phyloP scores from a whole-genome alignment of 2,113 vertebrate species.

The Heloderma charlesbogerti region DNA sequence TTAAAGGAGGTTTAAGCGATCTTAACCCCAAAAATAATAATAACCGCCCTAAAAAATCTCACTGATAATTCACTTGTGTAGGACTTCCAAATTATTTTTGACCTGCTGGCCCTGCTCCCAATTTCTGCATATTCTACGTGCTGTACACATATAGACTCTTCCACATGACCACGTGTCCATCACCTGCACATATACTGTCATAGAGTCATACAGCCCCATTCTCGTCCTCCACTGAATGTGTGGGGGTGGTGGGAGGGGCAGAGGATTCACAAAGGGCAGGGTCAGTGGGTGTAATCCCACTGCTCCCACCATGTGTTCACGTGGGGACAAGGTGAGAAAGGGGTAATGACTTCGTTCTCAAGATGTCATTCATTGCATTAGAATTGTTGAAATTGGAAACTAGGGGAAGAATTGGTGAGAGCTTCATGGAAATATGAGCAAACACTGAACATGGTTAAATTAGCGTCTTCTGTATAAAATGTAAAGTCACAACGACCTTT shows the following conservation, averaged over 20 bases:
- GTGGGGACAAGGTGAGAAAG: neutral
- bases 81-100: neutral
- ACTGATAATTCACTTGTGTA: neutral
- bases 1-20: neutral
- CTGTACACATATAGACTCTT: neutral
- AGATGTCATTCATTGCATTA: neutral
- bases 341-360: neutral
- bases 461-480: conserved; percentile 15
- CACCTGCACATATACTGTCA: neutral
- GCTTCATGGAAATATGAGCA: neutral
- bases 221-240: neutral
- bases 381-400: neutral
- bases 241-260: neutral
- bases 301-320: neutral
- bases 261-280: too few species aligned
- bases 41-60: neutral
- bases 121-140: neutral
- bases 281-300: neutral
- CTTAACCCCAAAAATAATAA: neutral
- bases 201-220: too few species aligned
- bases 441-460: conserved; percentile 8
- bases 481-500: conserved; percentile 55
- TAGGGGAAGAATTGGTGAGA: neutral
- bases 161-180: neutral
- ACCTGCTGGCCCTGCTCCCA: neutral